A percentile compares a stretch with the other conserved stretches of the same genome.
Conservation (phyloP, 2,113 vertebrate species). For the Mormyrus lacerda region DNA sequence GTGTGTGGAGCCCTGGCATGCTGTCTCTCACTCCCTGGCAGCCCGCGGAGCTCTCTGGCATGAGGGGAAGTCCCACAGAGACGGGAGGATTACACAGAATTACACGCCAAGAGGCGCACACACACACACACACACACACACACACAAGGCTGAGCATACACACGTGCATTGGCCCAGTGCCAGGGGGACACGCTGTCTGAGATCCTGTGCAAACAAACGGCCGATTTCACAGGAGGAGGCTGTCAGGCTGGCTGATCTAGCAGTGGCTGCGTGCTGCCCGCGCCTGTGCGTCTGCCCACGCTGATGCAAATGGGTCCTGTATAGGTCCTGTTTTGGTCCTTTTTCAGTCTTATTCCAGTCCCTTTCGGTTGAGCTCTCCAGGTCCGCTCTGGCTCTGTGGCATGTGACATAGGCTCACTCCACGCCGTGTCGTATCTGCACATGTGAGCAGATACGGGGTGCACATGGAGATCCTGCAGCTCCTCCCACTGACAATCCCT, state of each 20-base stretch:
- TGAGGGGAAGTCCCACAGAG: conserved; percentile 51
- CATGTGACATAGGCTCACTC: conserved; percentile 20
- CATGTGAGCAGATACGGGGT: conserved; percentile 38
- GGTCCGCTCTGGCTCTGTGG: neutral
- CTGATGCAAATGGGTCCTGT: neutral
- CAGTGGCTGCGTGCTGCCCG: neutral
- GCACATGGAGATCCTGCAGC: conserved; percentile 59
- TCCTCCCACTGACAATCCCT: conserved; percentile 19
- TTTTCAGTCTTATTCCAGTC: neutral
- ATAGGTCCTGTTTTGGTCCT: neutral
- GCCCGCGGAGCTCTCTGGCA: conserved; percentile 56
- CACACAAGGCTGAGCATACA: neutral
- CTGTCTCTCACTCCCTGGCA: conserved; percentile 49
- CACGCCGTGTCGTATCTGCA: conserved; percentile 17
- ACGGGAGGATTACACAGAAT: conserved; percentile 53
- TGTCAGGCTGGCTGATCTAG: neutral
- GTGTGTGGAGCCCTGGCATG: conserved; percentile 36
- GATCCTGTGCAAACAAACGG: neutral
- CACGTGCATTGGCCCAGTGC: neutral
- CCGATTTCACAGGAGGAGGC: conserved; percentile 1
- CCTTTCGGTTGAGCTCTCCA: neutral
- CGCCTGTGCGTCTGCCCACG: neutral
- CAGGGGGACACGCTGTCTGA: neutral
- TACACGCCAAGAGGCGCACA: conserved; percentile 24
- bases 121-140: neutral